Evolutionary conservation across 2,888 invertebrate genomes (phyloP), one percentile per base, ranked within the genome.

Genomic region (Eristalinus sepulchralis): DNA sequence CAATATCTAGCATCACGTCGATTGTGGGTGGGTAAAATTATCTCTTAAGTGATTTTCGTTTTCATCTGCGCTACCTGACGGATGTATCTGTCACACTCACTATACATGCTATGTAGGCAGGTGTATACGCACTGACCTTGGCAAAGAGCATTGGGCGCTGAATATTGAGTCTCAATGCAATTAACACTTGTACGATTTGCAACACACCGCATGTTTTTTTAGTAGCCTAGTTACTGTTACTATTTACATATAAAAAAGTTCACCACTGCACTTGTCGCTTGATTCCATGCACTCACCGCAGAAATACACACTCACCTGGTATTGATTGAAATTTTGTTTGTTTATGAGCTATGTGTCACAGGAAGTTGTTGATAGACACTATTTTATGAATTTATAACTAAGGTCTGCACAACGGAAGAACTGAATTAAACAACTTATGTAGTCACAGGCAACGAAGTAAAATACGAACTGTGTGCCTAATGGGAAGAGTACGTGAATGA

Each of bases 401-500:
- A 47, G 47, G 47, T 8, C 8, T 9, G 34, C 9, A 9, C 17
- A 33, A 31, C 22, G 17, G 34, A 24, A 36, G 47, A 53, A 79
- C 47, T 59, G 31, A 71, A 33, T 66, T 39, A 36, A 71, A 75
- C 53, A 62, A 34, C 33, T 20, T 20, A 67, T 76, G 17, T 66
- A 57, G 64, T 75, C 70, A 39, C 64, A 57, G 68, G 60, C 22
- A 53, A 34, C 59, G 53, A 75, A 60, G 55, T 66, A 60, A 60
- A 66, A 66, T 36, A 59, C 71, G 17, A 76, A 80, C 80, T 71
- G 70, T 84, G 55, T 66, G 66, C 24, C 64, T 24, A 27, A 47
- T 70, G 70, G n/a, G 31, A n/a, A 77, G 36, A 70, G 68, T 63
- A 39, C 57, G 17, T 47, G 62, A 59, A 59, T 67, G 57, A 59